Evolutionary conservation across 2,888 invertebrate genomes (phyloP), one percentile per base, ranked within the genome.

Genomic region (Noctua fimbriata): DNA sequence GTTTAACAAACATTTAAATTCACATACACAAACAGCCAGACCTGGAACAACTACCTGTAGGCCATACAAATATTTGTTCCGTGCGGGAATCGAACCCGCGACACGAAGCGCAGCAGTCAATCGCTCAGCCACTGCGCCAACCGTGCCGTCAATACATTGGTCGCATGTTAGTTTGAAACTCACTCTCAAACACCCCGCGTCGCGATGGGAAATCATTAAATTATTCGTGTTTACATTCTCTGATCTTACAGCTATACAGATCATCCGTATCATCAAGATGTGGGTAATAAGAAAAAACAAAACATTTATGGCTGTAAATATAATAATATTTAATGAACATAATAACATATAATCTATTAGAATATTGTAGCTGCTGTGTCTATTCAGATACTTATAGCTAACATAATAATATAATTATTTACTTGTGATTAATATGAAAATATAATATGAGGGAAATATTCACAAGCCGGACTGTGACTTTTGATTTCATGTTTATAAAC

Each of bases 261-360:
- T 44, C 52, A 21, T 52, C 52, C 52, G 21, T 52, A 52, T 52
- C 14, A 52, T 52, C 14, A 73, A 16, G 1, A 2, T 24, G 55
- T 55, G 55, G 12, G 55, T 58, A 12, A 5, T n/a, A n/a, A n/a
- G 12, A 58, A 58, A 71, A 73, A 75, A 81, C 71, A 73, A 76
- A 49, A 36, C 10, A 3, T 32, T 7, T 12, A 18, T 58, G 21
- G 36, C 16, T 79, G 69, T 86, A 73, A 81, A 85, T 83, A 85
- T 73, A 82, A 73, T 69, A 47, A 75, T 76, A 77, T 86, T 84
- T 77, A 67, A 73, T 85, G 67, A 73, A 58, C 36, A 75, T 78
- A 83, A 74, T 85, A 79, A 67, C 77, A 80, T 86, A 86, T 18
- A 74, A 85, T 55, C 83, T 83, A 86, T 70, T 85, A 83, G 60